Base-by-base conservation (phyloP, 2,797 vertebrate species). In the Rhinella marina region DNA sequence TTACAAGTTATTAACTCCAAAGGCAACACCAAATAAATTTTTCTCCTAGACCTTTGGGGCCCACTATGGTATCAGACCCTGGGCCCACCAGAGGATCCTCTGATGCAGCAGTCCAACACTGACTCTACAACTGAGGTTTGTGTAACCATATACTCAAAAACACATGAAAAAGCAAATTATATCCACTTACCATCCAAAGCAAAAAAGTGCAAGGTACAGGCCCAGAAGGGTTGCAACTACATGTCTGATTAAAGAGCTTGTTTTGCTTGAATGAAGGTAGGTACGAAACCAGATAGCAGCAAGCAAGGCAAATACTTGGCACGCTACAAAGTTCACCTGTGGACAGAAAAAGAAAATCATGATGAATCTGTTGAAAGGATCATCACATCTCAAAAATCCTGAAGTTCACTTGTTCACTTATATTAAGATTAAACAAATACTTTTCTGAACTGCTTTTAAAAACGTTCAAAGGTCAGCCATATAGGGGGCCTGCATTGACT, bases 291-390 rank as follows among this genome's bases (percentile, higher is more conserved):
- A 99, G 90, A 98, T 21, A 48, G 98, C 98, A 50, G 97, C 98
- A 86, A 99, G 93, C 95, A 99, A 96, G 93, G 98, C 98, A 90
- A 98, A 97, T 90, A 99, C 95, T 94, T 99, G 98, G 94, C 98
- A 97, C 90, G 97, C 98, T 94, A 99, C 98, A 90, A 99, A 99
- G 95, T 99, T 99, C 87, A 99, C 98, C 98, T 99, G 96, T 16
- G 89, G 50, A 77, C 82, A 91, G 88, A 87, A 90, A 41, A 66
- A 92, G 89, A 90, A 87, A 50, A 82, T n/a, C 19, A 59, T 32
- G 29, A 84, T 14, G 50, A 29, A 9, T 29, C 27, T 2, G 19
- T 27, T 19, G 9, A 29, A 29, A 82, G 1, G 2, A 54, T 50
- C 7, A 52, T 21, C 12, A 7, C 0, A 84, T 21, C 19, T 82